phyloP scores from a whole-genome alignment of 2,888 invertebrate species.

The Caenorhabditis becei region DNA sequence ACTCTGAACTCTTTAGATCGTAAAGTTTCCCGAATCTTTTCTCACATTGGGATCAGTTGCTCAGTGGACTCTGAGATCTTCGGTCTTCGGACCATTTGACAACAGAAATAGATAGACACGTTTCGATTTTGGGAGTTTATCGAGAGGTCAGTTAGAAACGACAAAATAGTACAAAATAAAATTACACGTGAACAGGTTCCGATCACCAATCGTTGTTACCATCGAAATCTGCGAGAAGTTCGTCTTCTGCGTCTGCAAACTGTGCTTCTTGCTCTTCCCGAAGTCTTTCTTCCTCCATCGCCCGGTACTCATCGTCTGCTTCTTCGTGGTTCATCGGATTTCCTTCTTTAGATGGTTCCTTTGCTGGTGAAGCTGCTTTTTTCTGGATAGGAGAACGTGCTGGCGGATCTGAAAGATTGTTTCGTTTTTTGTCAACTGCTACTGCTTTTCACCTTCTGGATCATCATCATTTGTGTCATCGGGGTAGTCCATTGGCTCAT shows the following conservation, averaged over 20 bases:
- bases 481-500: slow-evolving; percentile 19
- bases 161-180: slow-evolving; percentile 5
- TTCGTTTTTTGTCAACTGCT: too few relatives aligned
- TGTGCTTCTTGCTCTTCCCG: slow-evolving; percentile 41
- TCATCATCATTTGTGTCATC: not conserved
- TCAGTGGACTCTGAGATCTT: slow-evolving; percentile 44
- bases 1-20: slow-evolving; percentile 35
- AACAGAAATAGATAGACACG: not conserved
- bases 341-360: not conserved
- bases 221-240: slow-evolving; percentile 62
- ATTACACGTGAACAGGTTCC: slow-evolving; percentile 9
- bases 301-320: slow-evolving; percentile 33
- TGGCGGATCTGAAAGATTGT: too few relatives aligned
- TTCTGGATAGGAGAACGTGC: not conserved
- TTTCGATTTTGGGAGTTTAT: not conserved
- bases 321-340: not conserved
- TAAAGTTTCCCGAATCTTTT: not conserved
- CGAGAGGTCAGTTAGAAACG: slow-evolving; percentile 8
- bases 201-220: slow-evolving; percentile 43
- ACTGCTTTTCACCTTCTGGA: not conserved
- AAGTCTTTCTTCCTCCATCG: slow-evolving; percentile 46
- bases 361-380: not conserved
- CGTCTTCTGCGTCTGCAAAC: slow-evolving; percentile 52
- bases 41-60: slow-evolving; percentile 52
- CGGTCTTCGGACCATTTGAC: slow-evolving; percentile 9